Conservation (phyloP, 2,113 vertebrate species). For the Vombatus ursinus region DNA sequence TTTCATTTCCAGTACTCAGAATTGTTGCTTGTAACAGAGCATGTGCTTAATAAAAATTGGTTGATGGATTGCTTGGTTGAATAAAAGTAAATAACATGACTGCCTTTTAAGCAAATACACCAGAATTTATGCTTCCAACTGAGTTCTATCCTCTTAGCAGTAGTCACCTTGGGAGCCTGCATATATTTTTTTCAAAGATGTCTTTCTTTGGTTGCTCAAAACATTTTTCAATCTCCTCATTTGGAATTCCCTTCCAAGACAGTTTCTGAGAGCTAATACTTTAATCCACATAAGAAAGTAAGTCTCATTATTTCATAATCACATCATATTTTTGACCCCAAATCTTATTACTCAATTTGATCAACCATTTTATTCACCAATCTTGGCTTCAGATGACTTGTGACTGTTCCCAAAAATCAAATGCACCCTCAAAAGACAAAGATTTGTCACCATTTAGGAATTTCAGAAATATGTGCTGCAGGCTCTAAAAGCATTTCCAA, state of each 20-base stretch:
- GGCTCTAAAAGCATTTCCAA: neutral
- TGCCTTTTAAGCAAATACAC: neutral
- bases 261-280: neutral
- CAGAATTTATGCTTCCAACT: neutral
- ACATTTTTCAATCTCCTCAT: neutral
- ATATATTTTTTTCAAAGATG: neutral
- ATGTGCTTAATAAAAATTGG: neutral
- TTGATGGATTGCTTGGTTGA: neutral
- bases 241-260: neutral
- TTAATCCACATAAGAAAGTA: neutral
- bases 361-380: fast-evolving
- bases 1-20: neutral
- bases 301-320: neutral
- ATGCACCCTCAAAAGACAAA: neutral
- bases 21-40: neutral
- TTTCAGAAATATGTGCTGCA: neutral
- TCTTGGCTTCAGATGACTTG: fast-evolving
- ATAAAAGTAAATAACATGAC: neutral
- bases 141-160: neutral
- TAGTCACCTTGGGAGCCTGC: neutral
- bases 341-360: neutral
- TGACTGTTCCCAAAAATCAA: neutral
- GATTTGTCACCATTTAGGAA: neutral
- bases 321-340: neutral
- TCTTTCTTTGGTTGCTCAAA: neutral